Percentiles rank a stretch among this genome's conserved stretches.
These are phyloP conservation scores for Hedya salicella DNA, from an alignment of 2,888 invertebrate genomes.

Conservation along the genomic window DNA sequence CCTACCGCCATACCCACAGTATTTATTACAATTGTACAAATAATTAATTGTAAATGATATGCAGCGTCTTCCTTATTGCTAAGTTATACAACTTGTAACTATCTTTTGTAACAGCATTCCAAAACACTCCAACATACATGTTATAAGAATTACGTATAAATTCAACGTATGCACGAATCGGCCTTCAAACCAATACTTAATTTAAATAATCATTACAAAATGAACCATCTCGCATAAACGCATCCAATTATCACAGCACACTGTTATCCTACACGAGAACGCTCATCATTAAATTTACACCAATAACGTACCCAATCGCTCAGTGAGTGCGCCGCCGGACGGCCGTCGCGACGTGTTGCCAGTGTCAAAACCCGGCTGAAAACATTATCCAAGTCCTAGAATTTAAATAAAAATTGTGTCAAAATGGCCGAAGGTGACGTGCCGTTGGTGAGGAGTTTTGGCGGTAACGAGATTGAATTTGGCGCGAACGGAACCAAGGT, in stretches of 20 bases:
- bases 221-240: constrained; percentile 56
- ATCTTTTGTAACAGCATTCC: too few relatives aligned
- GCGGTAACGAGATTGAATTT: constrained; percentile 76
- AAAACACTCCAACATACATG: too few relatives aligned
- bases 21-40: too few relatives aligned
- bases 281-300: constrained; percentile 75
- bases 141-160: too few relatives aligned
- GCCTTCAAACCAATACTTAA: background rate
- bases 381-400: constrained; percentile 10
- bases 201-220: constrained; percentile 23
- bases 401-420: constrained; percentile 27
- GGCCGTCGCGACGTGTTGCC: constrained; percentile 43
- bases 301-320: constrained; percentile 71
- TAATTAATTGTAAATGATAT: too few relatives aligned
- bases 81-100: too few relatives aligned
- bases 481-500: constrained; percentile 71
- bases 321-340: constrained; percentile 66
- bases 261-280: constrained; percentile 66
- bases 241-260: constrained; percentile 77
- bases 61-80: too few relatives aligned
- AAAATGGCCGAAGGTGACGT: constrained; percentile 78
- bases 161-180: background rate
- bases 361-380: constrained; percentile 15
- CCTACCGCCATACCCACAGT: too few relatives aligned
- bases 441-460: constrained; percentile 77